Evolutionary conservation across 2,797 vertebrate genomes (phyloP), one percentile per base, ranked within the genome.

Genomic region (Holocentrus rufus): DNA sequence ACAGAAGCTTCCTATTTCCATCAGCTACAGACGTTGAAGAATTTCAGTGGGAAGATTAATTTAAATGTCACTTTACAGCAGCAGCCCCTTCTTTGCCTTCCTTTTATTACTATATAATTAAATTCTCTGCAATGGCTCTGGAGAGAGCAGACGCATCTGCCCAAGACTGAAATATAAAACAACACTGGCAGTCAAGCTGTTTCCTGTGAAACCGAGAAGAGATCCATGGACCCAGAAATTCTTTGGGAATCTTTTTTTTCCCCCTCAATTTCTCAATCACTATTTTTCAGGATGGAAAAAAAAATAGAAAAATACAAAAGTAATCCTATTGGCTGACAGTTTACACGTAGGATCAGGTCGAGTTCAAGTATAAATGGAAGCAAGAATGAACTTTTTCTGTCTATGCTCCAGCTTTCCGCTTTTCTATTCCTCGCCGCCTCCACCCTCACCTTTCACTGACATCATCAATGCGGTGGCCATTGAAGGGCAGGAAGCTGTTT

Each of bases 361-460:
- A 72, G 64, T 57, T 57, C 14, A 60, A 69, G 27, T 31, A 55
- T 9, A 77, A 82, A 72, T 58, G 7, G 49, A 71, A 52, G 59
- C 23, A 22, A 23, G 25, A 42, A 68, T 61, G 14, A 53, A 22
- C 15, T 1, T 54, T 63, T 56, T 59, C 22, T 50, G 18, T 8
- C 47, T 20, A 18, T 13, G 7, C 17, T 46, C 47, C 17, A 17
- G 7, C 4, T 49, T 47, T 62, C 22, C 34, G 60, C 17, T 56
- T 69, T 46, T 62, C 49, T 22, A 13, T 61, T 64, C 25, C n/a
- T 58, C 49, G 34, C 27, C 22, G 1, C 64, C 30, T 20, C 50
- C 52, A 34, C 4, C 67, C 94, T 95, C 92, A 98, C 97, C 95
- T 98, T 88, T 98, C 96, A 39, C 88, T 93, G 87, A 96, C 92